Conservation (phyloP, 2,113 vertebrate genomes). For the Catagonus wagneri region DNA sequence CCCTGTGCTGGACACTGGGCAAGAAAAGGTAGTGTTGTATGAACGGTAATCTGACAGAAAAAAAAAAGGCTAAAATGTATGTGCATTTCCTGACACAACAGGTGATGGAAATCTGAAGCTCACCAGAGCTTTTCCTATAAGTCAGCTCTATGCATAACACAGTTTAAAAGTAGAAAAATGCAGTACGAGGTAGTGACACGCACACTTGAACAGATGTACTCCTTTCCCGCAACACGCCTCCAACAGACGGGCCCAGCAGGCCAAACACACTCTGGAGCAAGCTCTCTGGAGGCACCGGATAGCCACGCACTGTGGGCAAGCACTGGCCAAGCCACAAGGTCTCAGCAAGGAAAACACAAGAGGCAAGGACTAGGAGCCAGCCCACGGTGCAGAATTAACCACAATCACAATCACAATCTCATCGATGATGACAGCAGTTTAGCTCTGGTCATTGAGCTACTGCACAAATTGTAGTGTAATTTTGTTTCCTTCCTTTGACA, state of each 20-base stretch:
- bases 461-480: not conserved
- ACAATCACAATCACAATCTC: not conserved
- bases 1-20: not conserved
- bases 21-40: not conserved
- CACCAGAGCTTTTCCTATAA: not conserved
- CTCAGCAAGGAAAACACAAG: not conserved
- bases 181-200: not conserved
- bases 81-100: not conserved
- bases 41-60: not conserved
- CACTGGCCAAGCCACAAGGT: not conserved
- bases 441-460: not conserved
- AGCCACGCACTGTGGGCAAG: not conserved
- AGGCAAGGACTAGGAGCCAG: not conserved
- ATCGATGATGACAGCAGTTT: not conserved
- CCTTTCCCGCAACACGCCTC: not conserved
- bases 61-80: not conserved
- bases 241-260: not conserved
- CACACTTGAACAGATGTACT: not conserved
- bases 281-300: not conserved
- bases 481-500: not conserved
- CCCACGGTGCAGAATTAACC: not conserved
- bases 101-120: not conserved
- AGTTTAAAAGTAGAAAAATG: conserved; percentile 4
- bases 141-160: not conserved
- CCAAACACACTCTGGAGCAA: not conserved